Conservation (phyloP, 2,888 invertebrate species). For the Julus scandinavius region DNA sequence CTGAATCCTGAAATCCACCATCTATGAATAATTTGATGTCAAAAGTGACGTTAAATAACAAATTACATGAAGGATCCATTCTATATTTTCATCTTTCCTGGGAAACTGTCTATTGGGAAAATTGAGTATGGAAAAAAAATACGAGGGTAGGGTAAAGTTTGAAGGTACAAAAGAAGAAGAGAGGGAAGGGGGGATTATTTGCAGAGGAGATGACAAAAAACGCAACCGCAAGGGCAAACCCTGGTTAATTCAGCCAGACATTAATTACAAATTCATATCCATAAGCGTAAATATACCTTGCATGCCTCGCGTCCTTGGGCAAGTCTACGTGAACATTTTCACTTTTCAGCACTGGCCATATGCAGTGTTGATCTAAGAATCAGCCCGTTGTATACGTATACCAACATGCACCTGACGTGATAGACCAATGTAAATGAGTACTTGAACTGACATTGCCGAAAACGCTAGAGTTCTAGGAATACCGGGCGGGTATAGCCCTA, state of each 20-base stretch:
- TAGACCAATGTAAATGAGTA: neutral
- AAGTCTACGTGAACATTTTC: neutral
- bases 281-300: neutral
- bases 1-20: too few species aligned
- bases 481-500: neutral
- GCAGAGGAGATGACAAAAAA: neutral
- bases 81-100: too few species aligned
- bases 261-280: neutral
- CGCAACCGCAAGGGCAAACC: neutral
- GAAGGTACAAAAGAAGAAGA: neutral
- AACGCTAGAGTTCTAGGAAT: neutral
- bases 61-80: too few species aligned
- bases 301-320: neutral
- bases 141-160: neutral
- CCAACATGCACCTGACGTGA: neutral
- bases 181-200: neutral
- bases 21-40: too few species aligned
- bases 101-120: neutral
- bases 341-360: neutral
- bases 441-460: slow-evolving; percentile 26
- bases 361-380: neutral
- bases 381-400: too few species aligned
- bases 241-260: neutral
- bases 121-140: neutral
- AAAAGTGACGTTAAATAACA: too few species aligned